Evolutionary conservation across 92 coral and sea anemone genomes (phyloP).

Genomic region (Epizoanthus ramosus): DNA sequence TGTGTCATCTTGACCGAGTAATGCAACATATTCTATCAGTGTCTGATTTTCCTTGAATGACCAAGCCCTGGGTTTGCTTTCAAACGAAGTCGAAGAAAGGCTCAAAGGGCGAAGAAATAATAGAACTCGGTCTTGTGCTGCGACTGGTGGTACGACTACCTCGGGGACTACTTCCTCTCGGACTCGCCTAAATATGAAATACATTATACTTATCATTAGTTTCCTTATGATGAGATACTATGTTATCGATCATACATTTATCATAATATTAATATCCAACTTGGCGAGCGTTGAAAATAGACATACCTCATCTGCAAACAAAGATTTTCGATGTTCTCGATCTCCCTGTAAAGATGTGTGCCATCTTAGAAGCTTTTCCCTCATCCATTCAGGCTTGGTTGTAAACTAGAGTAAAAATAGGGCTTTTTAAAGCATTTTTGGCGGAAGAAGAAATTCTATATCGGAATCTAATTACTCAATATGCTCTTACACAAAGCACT

Average conservation of each 20-base stretch:
- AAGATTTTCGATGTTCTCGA: conserved; percentile 13
- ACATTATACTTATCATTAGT: too few relatives aligned
- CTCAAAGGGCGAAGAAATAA: conserved; percentile 18
- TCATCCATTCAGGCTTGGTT: conserved; percentile 32
- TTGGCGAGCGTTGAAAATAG: background rate
- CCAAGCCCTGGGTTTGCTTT: conserved; percentile 24
- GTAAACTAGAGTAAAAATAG: background rate
- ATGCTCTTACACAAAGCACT: background rate
- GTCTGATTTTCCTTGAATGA: conserved; percentile 23
- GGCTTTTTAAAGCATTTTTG: too few relatives aligned
- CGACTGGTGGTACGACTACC: too few relatives aligned
- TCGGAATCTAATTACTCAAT: background rate
- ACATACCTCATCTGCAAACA: conserved; percentile 6
- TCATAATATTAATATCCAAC: background rate
- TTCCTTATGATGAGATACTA: background rate
- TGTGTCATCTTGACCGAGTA: conserved; percentile 10
- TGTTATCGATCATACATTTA: background rate
- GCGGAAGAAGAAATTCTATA: background rate
- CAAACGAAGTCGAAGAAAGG: conserved; percentile 7
- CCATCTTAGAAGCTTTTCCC: conserved; percentile 21
- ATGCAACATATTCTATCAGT: conserved; percentile 18
- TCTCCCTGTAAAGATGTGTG: conserved; percentile 18
- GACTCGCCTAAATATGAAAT: background rate
- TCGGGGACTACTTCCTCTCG: too few relatives aligned
- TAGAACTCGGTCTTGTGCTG: conserved; percentile 1